Base-by-base conservation (phyloP, 2,888 invertebrate genomes). In the Coleophora deauratella region DNA sequence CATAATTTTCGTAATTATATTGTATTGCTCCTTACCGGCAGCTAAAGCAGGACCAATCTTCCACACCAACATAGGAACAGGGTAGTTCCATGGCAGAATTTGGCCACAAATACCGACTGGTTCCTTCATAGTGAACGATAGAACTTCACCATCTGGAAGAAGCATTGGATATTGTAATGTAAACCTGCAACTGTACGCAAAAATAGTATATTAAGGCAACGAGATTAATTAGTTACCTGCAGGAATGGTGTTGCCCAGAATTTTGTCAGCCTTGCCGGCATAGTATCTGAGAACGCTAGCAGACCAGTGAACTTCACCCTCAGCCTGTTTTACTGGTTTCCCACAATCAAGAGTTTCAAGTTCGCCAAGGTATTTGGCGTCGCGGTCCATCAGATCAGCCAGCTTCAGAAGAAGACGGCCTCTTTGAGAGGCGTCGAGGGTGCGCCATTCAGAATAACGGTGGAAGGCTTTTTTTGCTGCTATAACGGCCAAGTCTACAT, bases 11-110 rank as follows among this genome's bases (percentile, higher is more conserved):
- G n/a, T n/a, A n/a, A n/a, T n/a, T n/a, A n/a, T n/a, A n/a, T n/a
- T 21, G 3, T 21, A 21, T 21, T 21, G 21, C 21, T 21, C 47
- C 55, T 52, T 51, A 79, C 80, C 80, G 44, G 91, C 91, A 14
- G 92, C 90, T 36, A 93, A 66, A 6, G 93, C 93, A 0, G 93
- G 93, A 0, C 88, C 96, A 28, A 98, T 87, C 76, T 98, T 98
- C 97, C 97, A 98, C 1, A 94, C 90, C 69, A 94, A 90, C 98
- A 98, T 98, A 47, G 98, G 78, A 38, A 94, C 72, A 0, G 95
- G 96, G 65, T 96, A 96, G 77, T 97, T 97, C 96, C 97, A 97
- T 12, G 97, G 96, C 48, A 96, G 92, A 52, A 97, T 96, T 75
- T 95, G 94, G 1, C 92, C 97, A 65, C 96, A 96, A 1, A 97